These are phyloP conservation scores for Taenioides sp. DNA, from an alignment of 2,797 vertebrate genomes.

Conservation along the genomic window DNA sequence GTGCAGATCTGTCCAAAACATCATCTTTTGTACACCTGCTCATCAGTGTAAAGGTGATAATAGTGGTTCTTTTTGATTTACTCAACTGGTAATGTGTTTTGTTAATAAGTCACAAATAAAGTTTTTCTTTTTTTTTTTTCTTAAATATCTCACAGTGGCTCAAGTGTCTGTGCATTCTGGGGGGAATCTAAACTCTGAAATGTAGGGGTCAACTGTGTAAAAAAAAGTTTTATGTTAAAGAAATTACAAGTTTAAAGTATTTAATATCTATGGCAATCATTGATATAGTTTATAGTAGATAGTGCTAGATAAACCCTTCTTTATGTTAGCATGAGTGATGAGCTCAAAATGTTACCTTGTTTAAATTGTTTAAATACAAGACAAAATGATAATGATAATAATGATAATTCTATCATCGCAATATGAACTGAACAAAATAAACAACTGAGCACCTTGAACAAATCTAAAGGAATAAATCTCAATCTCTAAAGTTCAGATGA, in stretches of 20 bases:
- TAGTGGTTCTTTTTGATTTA: constrained; percentile 84
- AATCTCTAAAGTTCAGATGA: background rate
- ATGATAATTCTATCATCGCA: no score
- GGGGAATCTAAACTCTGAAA: no score
- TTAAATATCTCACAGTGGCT: constrained; percentile 82
- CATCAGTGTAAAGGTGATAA: constrained; percentile 91
- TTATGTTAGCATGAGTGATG: no score
- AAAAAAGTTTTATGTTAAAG: background rate
- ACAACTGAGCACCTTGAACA: background rate
- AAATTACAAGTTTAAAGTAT: background rate
- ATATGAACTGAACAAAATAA: no score
- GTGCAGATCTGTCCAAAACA: constrained; percentile 83
- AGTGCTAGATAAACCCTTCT: no score
- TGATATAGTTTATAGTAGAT: background rate
- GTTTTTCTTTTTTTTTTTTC: constrained; percentile 81
- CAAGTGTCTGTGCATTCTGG: background rate
- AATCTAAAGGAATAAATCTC: background rate
- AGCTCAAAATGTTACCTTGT: no score
- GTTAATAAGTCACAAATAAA: constrained; percentile 99
- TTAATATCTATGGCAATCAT: background rate
- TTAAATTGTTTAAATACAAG: no score
- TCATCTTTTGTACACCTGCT: constrained; percentile 86
- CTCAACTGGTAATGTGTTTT: constrained; percentile 85
- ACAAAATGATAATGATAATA: no score
- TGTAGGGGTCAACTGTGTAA: background rate